Percentiles rank a stretch among this genome's conserved stretches.
Evolutionary conservation across 2,888 invertebrate species (phyloP).

Genomic region (Tetropium fuscum): DNA sequence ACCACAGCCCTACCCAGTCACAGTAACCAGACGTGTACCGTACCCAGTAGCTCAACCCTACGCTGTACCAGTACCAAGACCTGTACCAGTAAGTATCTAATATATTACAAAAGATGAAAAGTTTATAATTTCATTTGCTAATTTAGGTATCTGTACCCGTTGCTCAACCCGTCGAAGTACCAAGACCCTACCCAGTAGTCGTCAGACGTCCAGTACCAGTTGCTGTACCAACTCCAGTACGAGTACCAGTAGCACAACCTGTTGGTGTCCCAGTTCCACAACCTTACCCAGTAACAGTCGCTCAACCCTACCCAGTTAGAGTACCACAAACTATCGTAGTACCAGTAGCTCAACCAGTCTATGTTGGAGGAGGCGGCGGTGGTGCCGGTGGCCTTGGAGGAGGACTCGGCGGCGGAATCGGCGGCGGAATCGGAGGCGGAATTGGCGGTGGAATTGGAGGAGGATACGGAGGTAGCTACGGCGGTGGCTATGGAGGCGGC

Average conservation of each 20-base stretch:
- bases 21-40: conserved; percentile 67
- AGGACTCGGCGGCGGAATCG: conserved; percentile 36
- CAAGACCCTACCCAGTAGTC: conserved; percentile 49
- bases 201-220: conserved; percentile 56
- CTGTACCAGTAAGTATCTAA: conserved; percentile 35
- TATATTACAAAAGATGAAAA: no score
- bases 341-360: conserved; percentile 48
- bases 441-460: not conserved
- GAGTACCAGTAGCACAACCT: conserved; percentile 64
- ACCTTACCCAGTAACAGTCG: conserved; percentile 69
- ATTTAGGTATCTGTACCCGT: conserved; percentile 5
- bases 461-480: not conserved
- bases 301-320: conserved; percentile 67
- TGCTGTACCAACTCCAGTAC: conserved; percentile 66
- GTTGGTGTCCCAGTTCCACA: conserved; percentile 67
- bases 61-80: conserved; percentile 67
- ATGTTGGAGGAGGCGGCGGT: conserved; percentile 49
- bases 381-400: conserved; percentile 44
- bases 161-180: conserved; percentile 40
- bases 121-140: no score
- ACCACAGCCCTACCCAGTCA: conserved; percentile 62
- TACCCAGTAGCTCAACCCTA: conserved; percentile 69
- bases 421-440: conserved; percentile 33
- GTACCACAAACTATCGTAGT: conserved; percentile 56
- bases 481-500: not conserved